Evolutionary conservation across 2,113 vertebrate genomes (phyloP), one percentile per base, ranked within the genome.

Genomic region (Dipodomys ordii): DNA sequence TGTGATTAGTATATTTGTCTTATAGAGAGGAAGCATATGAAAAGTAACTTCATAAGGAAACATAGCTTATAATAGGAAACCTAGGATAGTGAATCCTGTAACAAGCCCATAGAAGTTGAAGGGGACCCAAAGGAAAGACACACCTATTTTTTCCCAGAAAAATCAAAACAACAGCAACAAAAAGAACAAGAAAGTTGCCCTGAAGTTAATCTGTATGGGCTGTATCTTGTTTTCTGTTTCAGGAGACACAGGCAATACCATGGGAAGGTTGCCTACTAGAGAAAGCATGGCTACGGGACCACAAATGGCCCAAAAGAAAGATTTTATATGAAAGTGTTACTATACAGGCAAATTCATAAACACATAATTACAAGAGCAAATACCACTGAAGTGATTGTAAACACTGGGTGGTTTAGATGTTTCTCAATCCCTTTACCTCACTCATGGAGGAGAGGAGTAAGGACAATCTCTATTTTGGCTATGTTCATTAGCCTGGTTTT

Each of bases 401-500:
- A 35, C 6, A 7, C 27, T 10, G 28, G 32, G 3, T 7, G 6
- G 64, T 57, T 57, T 71, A 23, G 69, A 35, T 28, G 2, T 83
- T 79, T 57, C 18, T 57, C 53, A 13, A 2, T 13, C 65, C 35
- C 83, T 81, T 83, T 6, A 12, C 65, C 60, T 53, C 23, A 74
- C 87, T 81, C 25, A 30, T 13, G 11, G 1, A 32, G 32, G 30
- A 68, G 39, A 39, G 39, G 13, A 62, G 32, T 5, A 23, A 76
- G 85, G 62, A 20, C 32, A 18, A 73, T 86, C 13, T 87, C 81
- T 82, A 39, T 49, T 80, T 18, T n/a, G 13, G 32, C 60, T 65
- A 13, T 67, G 44, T 88, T 87, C 83, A 71, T 92, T 81, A 92
- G 77, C 60, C 30, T 64, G 53, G 44, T 35, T 92, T 74, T 69